phyloP scores from a whole-genome alignment of 2,797 vertebrate genomes.

The Antrozous pallidus region DNA sequence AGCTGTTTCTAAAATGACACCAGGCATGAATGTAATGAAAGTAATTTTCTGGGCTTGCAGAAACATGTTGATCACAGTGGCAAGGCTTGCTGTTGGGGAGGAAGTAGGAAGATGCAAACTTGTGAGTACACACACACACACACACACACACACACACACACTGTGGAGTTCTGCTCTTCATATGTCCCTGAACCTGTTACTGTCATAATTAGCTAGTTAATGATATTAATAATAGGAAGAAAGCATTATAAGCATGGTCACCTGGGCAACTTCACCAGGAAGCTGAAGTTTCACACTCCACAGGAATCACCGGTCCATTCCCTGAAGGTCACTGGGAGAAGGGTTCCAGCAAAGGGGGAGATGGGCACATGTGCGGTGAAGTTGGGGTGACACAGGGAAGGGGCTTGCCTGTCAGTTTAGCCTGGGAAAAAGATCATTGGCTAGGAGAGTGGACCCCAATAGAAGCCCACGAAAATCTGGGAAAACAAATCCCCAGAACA shows the following conservation, averaged over 20 bases:
- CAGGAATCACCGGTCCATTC: neutral
- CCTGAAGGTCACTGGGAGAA: too few relatives aligned
- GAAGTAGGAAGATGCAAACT: neutral
- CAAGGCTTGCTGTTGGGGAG: neutral
- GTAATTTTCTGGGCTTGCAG: slow-evolving; percentile 39
- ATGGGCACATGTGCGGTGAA: too few relatives aligned
- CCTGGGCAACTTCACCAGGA: neutral
- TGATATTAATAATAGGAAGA: neutral
- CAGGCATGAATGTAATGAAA: slow-evolving; percentile 9
- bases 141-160: neutral
- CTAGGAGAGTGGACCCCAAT: too few relatives aligned
- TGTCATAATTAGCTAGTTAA: neutral
- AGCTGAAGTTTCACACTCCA: neutral
- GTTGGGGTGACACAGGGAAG: too few relatives aligned
- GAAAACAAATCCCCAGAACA: too few relatives aligned
- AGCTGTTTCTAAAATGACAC: slow-evolving; percentile 36
- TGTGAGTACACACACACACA: too few relatives aligned
- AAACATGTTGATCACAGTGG: neutral
- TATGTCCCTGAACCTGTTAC: neutral
- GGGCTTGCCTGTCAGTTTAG: too few relatives aligned
- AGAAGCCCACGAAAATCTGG: too few relatives aligned
- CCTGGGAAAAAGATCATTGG: too few relatives aligned
- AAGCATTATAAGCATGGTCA: neutral
- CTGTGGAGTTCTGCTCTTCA: neutral
- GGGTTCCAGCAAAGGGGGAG: too few relatives aligned